Base-by-base conservation (phyloP, 2,888 invertebrate species). In the Acrobasis repandana region DNA sequence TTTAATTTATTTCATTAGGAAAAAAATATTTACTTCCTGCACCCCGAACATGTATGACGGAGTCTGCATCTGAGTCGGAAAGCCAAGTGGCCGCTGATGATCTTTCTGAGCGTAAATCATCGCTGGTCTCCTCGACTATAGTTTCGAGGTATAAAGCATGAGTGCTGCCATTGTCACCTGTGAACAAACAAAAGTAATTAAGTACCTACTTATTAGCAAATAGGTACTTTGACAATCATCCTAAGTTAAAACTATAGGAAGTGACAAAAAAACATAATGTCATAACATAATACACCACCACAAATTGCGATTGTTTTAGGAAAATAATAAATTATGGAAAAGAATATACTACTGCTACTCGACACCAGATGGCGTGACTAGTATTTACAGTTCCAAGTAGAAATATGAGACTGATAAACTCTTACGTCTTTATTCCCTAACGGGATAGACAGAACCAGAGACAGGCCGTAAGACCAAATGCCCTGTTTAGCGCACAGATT, bases 101-200 rank as follows among this genome's bases (percentile, higher is more conserved):
- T 64, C 95, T 94, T 79, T 96, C 96, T 64, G 95, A 95, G 66
- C 95, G 94, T 70, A 96, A 89, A 79, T 97, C 97, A 88, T 97
- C 97, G 71, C 96, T 96, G 16, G 97, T 97, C 87, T 97, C 97
- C 87, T 97, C 97, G 76, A 96, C 94, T 82, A 97, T 97, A 33
- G 97, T 97, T 86, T 97, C 97, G 89, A 97, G 93, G 84, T 95
- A 95, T 79, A 95, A 93, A 72, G 94, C 94, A 76, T 94, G 94
- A 74, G 87, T 90, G 81, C 89, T 88, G 71, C 91, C 91, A 79
- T 81, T 89, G 73, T 90, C 91, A 77, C 87, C 90, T 90, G 79
- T 14, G 46, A 65, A 79, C 67, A 80, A 76, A 71, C 62, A 63
- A 71, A 54, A 56, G 36, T 59, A 50, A 43, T 52, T 47, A 5